These are phyloP conservation scores for Apis dorsata DNA, from an alignment of 1,140 invertebrate genomes.

Conservation along the genomic window DNA sequence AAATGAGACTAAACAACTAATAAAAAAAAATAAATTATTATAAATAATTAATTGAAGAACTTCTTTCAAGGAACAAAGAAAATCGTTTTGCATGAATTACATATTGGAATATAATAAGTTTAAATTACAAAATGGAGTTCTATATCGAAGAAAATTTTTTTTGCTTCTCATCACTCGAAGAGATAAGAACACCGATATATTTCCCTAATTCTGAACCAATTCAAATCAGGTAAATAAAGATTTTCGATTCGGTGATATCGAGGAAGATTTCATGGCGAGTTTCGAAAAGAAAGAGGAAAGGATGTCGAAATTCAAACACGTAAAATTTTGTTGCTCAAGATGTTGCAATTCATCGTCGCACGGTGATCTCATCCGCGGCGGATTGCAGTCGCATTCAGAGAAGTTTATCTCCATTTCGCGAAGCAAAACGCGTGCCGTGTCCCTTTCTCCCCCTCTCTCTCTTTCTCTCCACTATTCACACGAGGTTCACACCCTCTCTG, in stretches of 20 bases:
- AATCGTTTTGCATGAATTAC: too few species aligned
- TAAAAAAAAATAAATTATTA: too few species aligned
- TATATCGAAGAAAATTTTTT: too few species aligned
- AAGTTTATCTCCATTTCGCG: slow-evolving; percentile 49
- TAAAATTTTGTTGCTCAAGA: slow-evolving; percentile 37
- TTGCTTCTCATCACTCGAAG: too few species aligned
- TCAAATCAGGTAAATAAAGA: neutral
- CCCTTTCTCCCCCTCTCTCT: slow-evolving; percentile 3
- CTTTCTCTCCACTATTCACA: neutral
- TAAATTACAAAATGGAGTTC: too few species aligned
- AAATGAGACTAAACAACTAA: too few species aligned
- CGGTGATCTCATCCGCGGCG: slow-evolving; percentile 40
- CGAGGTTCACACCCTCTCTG: neutral
- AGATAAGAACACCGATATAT: too few species aligned
- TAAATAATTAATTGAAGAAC: too few species aligned
- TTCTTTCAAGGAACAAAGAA: too few species aligned
- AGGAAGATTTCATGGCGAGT: neutral
- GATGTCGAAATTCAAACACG: slow-evolving; percentile 32
- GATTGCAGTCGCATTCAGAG: slow-evolving; percentile 37
- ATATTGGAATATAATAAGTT: too few species aligned
- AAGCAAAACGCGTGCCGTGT: slow-evolving; percentile 38
- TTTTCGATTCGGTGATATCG: neutral
- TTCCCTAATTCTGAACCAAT: too few species aligned
- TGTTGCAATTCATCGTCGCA: slow-evolving; percentile 32
- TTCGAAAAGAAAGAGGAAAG: neutral